A percentile compares a stretch with the other conserved stretches of the same genome.
Conservation (phyloP, 2,888 invertebrate species). For the Taenaris catops region DNA sequence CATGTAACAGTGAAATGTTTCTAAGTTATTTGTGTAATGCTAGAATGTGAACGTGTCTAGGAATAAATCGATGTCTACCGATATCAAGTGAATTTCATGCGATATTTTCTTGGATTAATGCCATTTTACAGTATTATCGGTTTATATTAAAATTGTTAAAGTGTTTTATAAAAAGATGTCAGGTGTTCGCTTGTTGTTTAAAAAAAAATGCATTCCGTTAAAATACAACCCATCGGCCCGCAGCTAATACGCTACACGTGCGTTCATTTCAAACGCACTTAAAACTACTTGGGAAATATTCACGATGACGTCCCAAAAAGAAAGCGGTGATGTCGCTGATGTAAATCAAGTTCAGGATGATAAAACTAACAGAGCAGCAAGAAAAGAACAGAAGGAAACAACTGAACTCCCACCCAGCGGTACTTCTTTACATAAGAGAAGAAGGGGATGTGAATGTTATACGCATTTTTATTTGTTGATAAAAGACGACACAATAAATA, state of each 20-base stretch:
- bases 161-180: neutral
- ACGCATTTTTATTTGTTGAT: no score
- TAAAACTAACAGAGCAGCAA: constrained; percentile 26
- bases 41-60: constrained; percentile 19
- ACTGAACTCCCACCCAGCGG: constrained; percentile 60
- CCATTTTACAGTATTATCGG: constrained; percentile 4
- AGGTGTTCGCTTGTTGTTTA: constrained; percentile 5
- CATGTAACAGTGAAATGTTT: constrained; percentile 11
- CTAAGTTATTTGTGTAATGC: constrained; percentile 20
- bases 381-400: constrained; percentile 37
- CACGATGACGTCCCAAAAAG: constrained; percentile 60
- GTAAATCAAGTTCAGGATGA: constrained; percentile 31
- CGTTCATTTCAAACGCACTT: no score
- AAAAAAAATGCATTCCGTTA: constrained; percentile 57
- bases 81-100: constrained; percentile 18
- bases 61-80: constrained; percentile 18
- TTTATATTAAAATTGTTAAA: constrained; percentile 2
- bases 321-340: constrained; percentile 51
- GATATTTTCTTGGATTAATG: constrained; percentile 6
- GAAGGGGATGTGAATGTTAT: constrained; percentile 60
- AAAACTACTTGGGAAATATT: constrained; percentile 32
- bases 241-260: constrained; percentile 48
- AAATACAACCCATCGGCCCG: constrained; percentile 37
- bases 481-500: no score
- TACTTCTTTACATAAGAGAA: constrained; percentile 63